A percentile compares a stretch with the other conserved stretches of the same genome.
These are phyloP conservation scores for Homalodisca vitripennis DNA, from an alignment of 1,140 invertebrate genomes.

Conservation along the genomic window DNA sequence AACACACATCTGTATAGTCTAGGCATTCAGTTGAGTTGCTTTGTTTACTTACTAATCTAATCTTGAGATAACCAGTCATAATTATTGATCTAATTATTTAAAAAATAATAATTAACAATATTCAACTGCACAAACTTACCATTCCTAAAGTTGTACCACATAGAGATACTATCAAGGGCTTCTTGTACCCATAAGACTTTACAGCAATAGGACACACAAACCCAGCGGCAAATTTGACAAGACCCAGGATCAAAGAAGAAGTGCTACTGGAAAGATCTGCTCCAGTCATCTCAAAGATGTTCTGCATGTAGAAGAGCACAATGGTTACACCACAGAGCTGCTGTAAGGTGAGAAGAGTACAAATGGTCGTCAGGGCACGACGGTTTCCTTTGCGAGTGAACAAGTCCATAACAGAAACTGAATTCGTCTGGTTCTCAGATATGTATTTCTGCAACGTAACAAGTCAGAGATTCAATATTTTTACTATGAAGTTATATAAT, in stretches of 20 bases:
- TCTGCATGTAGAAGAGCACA: neutral
- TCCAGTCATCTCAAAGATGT: conserved; percentile 2
- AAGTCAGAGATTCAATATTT: too few relatives aligned
- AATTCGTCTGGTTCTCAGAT: too few relatives aligned
- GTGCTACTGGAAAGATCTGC: neutral
- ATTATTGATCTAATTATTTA: too few relatives aligned
- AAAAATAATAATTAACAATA: neutral
- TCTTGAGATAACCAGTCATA: too few relatives aligned
- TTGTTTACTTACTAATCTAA: too few relatives aligned
- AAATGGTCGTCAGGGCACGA: neutral
- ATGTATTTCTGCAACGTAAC: too few relatives aligned
- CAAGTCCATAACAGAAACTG: too few relatives aligned
- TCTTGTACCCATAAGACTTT: neutral
- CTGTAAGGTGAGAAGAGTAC: neutral
- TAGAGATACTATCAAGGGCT: neutral
- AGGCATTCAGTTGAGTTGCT: too few relatives aligned
- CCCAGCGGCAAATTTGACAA: neutral
- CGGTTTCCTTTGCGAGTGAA: neutral
- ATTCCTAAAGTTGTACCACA: neutral
- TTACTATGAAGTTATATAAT: too few relatives aligned
- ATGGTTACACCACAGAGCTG: neutral
- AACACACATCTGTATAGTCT: too few relatives aligned
- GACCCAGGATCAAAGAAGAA: neutral
- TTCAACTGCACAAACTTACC: neutral
- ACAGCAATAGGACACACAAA: neutral